These are phyloP conservation scores for Agriopis aurantiaria DNA, from an alignment of 2,888 invertebrate genomes.

Conservation along the genomic window DNA sequence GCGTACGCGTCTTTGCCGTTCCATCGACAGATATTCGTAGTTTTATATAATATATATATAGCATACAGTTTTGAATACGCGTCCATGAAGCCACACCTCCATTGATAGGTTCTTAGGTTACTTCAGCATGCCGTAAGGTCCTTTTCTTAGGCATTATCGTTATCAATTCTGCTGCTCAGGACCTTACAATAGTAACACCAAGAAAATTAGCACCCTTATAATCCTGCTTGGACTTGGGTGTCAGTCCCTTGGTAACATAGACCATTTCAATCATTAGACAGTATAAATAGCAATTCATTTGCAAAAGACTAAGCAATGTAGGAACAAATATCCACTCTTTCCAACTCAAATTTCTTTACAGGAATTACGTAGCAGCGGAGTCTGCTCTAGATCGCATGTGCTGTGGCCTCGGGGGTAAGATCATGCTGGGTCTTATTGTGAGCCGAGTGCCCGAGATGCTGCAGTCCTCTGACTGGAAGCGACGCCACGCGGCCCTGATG, in stretches of 20 bases:
- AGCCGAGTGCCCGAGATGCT: constrained; percentile 95
- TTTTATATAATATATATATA: too few relatives aligned
- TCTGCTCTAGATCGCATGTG: constrained; percentile 98
- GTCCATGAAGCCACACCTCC: too few relatives aligned
- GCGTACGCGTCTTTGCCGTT: too few relatives aligned
- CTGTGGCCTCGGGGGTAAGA: constrained; percentile 97
- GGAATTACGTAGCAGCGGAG: constrained; percentile 98
- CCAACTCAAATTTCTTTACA: constrained; percentile 63
- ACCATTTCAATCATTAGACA: not conserved
- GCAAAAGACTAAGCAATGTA: not conserved
- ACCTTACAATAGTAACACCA: constrained; percentile 75
- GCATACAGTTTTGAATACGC: too few relatives aligned
- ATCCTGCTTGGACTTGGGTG: constrained; percentile 69
- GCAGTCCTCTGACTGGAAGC: constrained; percentile 92
- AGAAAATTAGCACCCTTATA: constrained; percentile 80
- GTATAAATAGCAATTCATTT: not conserved
- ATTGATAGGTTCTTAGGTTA: too few relatives aligned
- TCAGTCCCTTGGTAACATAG: constrained; percentile 80
- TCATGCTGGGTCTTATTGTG: constrained; percentile 95
- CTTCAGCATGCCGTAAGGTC: constrained; percentile 59
- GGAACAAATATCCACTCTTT: not conserved
- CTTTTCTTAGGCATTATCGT: constrained; percentile 53
- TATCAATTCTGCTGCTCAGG: constrained; percentile 53
- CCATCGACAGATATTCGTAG: too few relatives aligned
- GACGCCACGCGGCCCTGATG: constrained; percentile 99